Conservation (phyloP, 1,140 invertebrate species). For the Nomia melanderi region DNA sequence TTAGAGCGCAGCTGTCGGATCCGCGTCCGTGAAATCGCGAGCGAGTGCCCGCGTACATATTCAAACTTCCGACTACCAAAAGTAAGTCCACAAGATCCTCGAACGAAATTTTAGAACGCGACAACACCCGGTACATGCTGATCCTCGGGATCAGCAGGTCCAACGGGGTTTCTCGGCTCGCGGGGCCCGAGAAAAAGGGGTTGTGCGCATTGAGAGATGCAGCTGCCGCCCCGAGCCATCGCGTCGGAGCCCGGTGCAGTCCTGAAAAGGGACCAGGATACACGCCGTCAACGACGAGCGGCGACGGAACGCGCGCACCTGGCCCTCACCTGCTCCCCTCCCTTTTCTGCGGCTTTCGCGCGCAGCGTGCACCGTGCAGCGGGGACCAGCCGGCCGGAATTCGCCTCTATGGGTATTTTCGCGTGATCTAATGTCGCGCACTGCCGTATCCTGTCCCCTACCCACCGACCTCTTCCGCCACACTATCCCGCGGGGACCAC, state of each 20-base stretch:
- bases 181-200: slow-evolving; percentile 11
- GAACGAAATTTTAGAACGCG: neutral
- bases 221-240: slow-evolving; percentile 71
- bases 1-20: slow-evolving; percentile 31
- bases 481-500: neutral
- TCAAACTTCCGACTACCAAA: no score
- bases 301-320: slow-evolving; percentile 54
- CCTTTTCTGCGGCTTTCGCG: slow-evolving; percentile 58
- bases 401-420: slow-evolving; percentile 45
- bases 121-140: slow-evolving; percentile 5
- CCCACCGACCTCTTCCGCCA: no score
- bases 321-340: slow-evolving; percentile 71
- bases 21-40: neutral
- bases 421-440: slow-evolving; percentile 6
- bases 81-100: no score
- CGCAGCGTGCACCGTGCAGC: slow-evolving; percentile 47
- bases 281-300: slow-evolving; percentile 25
- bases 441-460: neutral
- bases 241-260: slow-evolving; percentile 72
- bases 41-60: no score
- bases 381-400: slow-evolving; percentile 65
- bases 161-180: slow-evolving; percentile 51
- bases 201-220: slow-evolving; percentile 62
- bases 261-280: slow-evolving; percentile 61
- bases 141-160: slow-evolving; percentile 11